Evolutionary conservation across 1,140 invertebrate genomes (phyloP).

Genomic region (Hesperophylax magnus): DNA sequence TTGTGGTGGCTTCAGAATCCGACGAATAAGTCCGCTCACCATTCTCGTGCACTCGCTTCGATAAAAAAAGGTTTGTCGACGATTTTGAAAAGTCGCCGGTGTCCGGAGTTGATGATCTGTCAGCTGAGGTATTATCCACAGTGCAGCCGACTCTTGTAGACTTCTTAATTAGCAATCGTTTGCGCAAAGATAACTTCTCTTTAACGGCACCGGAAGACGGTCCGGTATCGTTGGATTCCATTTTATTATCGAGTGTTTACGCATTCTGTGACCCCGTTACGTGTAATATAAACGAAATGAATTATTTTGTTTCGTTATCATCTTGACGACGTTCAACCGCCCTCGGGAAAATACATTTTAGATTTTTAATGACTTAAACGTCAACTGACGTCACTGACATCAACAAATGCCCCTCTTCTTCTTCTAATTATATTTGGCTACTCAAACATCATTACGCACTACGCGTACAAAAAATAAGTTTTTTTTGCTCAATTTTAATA

Average conservation of each 20-base stretch:
- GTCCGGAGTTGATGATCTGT: slow-evolving; percentile 66
- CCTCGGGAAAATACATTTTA: slow-evolving; percentile 27
- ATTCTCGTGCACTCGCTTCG: slow-evolving; percentile 59
- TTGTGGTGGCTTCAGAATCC: slow-evolving; percentile 58
- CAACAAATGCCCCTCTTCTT: neutral
- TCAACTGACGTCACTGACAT: slow-evolving; percentile 29
- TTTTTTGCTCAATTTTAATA: too few relatives aligned
- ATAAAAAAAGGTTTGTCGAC: slow-evolving; percentile 55
- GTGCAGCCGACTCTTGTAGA: slow-evolving; percentile 69
- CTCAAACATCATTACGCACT: too few relatives aligned
- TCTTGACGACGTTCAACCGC: slow-evolving; percentile 36
- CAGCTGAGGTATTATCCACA: slow-evolving; percentile 67
- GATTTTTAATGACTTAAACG: slow-evolving; percentile 30
- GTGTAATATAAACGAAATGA: slow-evolving; percentile 17
- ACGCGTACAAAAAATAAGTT: too few relatives aligned
- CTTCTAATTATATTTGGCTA: neutral
- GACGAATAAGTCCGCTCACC: slow-evolving; percentile 58
- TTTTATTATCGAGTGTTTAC: slow-evolving; percentile 31
- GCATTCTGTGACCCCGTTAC: slow-evolving; percentile 25
- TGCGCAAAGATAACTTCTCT: slow-evolving; percentile 68
- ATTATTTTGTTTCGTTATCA: slow-evolving; percentile 38
- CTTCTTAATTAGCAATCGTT: slow-evolving; percentile 68
- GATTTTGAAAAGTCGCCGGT: slow-evolving; percentile 62
- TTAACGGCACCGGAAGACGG: slow-evolving; percentile 66
- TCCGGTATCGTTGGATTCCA: slow-evolving; percentile 41